These are phyloP conservation scores for Schizopygopsis pylzovi DNA, from an alignment of 2,797 vertebrate genomes.

Conservation along the genomic window DNA sequence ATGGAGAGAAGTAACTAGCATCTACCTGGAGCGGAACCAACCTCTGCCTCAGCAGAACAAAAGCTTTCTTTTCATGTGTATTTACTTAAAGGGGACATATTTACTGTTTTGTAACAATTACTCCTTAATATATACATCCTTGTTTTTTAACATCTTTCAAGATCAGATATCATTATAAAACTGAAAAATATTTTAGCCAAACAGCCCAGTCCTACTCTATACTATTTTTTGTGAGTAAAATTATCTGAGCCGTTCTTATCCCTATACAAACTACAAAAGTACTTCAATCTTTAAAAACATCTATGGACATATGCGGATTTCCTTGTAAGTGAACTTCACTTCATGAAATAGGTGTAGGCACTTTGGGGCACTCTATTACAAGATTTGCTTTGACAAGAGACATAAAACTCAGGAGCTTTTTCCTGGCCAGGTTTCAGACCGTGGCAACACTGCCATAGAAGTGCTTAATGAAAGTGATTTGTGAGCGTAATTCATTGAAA, in stretches of 20 bases:
- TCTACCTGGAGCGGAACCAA: not conserved
- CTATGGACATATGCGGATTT: slow-evolving; percentile 6
- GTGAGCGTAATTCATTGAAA: slow-evolving; percentile 74
- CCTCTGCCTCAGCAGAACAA: slow-evolving; percentile 27
- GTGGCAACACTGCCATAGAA: slow-evolving; percentile 41
- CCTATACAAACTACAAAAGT: not conserved
- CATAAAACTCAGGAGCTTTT: slow-evolving; percentile 22
- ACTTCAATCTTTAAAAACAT: not conserved
- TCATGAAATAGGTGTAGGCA: slow-evolving; percentile 19
- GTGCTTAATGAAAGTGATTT: slow-evolving; percentile 77
- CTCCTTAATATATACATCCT: not conserved
- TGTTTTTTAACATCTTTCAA: slow-evolving; percentile 46
- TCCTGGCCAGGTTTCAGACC: slow-evolving; percentile 43
- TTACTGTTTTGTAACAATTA: not conserved
- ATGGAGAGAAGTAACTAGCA: slow-evolving; percentile 32
- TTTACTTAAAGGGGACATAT: not conserved
- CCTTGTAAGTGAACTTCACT: slow-evolving; percentile 7
- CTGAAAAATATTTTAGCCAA: not conserved
- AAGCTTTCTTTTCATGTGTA: not conserved
- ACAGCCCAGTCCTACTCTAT: not conserved
- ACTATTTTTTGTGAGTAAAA: not conserved
- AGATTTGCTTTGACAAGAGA: slow-evolving; percentile 35
- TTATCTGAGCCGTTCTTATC: not conserved
- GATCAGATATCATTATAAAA: not conserved
- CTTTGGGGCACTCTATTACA: slow-evolving; percentile 36